These are phyloP conservation scores for Turdus rufiventris DNA, from an alignment of 2,113 vertebrate genomes.

Conservation along the genomic window DNA sequence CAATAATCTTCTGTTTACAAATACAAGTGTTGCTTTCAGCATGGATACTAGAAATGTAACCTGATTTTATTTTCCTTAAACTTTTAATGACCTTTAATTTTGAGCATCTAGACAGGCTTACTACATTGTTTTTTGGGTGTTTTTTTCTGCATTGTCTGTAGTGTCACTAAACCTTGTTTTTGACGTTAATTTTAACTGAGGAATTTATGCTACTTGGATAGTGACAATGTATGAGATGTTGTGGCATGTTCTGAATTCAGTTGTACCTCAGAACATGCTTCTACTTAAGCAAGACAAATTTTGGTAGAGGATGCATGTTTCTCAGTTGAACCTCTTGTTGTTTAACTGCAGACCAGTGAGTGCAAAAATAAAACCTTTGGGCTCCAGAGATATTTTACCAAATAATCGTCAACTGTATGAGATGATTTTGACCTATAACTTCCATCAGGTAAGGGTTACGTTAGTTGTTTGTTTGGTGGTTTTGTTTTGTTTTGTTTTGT, in stretches of 20 bases:
- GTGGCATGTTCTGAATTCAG: neutral
- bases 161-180: neutral
- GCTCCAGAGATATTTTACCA: slow-evolving; percentile 88
- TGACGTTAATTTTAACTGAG: neutral
- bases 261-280: neutral
- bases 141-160: neutral
- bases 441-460: slow-evolving; percentile 85
- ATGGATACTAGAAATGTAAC: neutral
- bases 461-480: neutral
- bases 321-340: neutral
- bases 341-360: slow-evolving; percentile 81
- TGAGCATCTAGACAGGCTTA: neutral
- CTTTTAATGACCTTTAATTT: neutral
- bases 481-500: too few relatives aligned
- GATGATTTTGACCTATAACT: slow-evolving; percentile 90
- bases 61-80: neutral
- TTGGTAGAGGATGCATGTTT: neutral
- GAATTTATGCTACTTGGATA: neutral
- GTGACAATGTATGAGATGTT: neutral
- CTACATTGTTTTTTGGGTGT: neutral
- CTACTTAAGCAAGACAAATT: neutral
- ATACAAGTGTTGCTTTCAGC: neutral
- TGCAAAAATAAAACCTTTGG: slow-evolving; percentile 92
- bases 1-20: neutral
- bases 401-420: slow-evolving; percentile 96